A percentile compares a stretch with the other conserved stretches of the same genome.
phyloP scores from a whole-genome alignment of 2,888 invertebrate genomes.

The Nycteola revayana region DNA sequence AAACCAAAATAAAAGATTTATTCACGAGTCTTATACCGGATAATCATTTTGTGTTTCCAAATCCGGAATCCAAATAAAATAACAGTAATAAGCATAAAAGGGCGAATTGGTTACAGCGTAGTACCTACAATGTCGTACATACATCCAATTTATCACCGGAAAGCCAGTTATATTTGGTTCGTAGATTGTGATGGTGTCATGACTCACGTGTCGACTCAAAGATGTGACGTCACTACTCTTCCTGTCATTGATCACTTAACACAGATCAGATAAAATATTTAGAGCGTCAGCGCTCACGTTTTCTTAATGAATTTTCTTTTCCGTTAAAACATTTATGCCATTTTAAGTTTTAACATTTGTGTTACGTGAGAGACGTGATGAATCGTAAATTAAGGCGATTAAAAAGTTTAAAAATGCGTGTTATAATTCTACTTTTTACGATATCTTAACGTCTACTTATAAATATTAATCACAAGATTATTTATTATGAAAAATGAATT shows the following conservation, averaged over 20 bases:
- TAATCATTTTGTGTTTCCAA: neutral
- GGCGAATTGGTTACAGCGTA: slow-evolving; percentile 8
- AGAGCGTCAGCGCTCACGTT: slow-evolving; percentile 30
- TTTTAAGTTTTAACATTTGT: slow-evolving; percentile 22
- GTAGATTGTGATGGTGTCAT: slow-evolving; percentile 33
- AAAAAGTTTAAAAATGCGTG: no score
- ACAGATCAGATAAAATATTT: slow-evolving; percentile 29
- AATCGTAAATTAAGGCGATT: neutral
- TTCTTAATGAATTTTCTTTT: slow-evolving; percentile 24
- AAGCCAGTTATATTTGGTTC: slow-evolving; percentile 36
- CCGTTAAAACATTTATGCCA: slow-evolving; percentile 26
- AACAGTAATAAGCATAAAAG: slow-evolving; percentile 2
- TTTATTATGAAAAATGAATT: no score
- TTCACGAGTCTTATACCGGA: no score
- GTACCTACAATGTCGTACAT: slow-evolving; percentile 2
- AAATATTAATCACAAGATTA: no score
- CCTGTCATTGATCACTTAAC: slow-evolving; percentile 35
- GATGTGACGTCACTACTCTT: slow-evolving; percentile 24
- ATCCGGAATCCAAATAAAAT: neutral
- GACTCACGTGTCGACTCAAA: slow-evolving; percentile 26
- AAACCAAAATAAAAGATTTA: no score
- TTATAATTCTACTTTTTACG: no score
- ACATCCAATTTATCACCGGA: slow-evolving; percentile 34
- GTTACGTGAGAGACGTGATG: slow-evolving; percentile 18
- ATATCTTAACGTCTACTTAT: no score